These are phyloP conservation scores for Copsychus sechellarum DNA, from an alignment of 2,113 vertebrate species.

Conservation along the genomic window DNA sequence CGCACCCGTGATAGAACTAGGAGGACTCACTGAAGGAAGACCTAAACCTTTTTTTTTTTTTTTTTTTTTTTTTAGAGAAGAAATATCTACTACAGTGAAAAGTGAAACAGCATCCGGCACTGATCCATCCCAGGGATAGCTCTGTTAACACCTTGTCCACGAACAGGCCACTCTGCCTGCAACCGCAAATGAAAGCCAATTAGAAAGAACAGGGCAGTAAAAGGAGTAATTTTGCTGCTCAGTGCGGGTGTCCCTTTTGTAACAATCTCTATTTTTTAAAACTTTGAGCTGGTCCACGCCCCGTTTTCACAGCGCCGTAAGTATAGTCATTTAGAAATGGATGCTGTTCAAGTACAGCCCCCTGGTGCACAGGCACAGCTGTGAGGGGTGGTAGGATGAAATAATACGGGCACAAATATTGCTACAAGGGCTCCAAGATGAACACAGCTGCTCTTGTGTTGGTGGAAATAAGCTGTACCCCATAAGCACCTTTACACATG, in stretches of 20 bases:
- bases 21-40: neutral
- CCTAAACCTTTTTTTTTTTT: neutral
- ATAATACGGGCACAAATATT: conserved; percentile 48
- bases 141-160: neutral
- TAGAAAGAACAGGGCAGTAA: neutral
- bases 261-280: conserved; percentile 30
- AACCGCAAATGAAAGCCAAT: neutral
- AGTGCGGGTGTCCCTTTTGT: neutral
- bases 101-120: neutral
- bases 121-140: neutral
- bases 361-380: conserved; percentile 61
- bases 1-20: neutral
- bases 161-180: conserved; percentile 2
- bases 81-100: neutral
- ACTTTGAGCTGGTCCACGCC: conserved; percentile 44
- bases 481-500: conserved; percentile 45
- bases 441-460: conserved; percentile 43
- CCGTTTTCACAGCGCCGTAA: neutral
- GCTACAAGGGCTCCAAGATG: conserved; percentile 29
- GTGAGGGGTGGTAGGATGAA: conserved; percentile 58
- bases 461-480: conserved; percentile 36
- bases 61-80: neutral
- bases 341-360: conserved; percentile 59
- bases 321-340: conserved; percentile 52
- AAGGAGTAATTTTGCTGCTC: neutral